Conservation (phyloP, 2,888 invertebrate genomes). For the Tenthredo mesomela region DNA sequence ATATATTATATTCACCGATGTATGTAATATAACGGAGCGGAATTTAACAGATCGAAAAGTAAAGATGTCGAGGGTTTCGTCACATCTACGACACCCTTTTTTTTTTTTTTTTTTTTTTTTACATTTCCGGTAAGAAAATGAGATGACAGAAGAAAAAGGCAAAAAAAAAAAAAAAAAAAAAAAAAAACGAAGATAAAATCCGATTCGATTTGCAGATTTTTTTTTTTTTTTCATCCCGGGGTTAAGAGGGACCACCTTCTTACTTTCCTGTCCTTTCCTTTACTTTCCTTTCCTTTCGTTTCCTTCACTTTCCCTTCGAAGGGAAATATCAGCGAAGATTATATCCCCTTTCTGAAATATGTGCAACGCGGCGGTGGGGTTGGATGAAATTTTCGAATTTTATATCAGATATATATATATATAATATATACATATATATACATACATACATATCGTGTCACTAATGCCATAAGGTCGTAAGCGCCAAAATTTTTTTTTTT, state of each 20-base stretch:
- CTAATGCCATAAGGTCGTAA: too few species aligned
- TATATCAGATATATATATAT: not conserved
- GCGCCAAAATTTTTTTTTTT: too few species aligned
- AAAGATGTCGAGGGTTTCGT: too few species aligned
- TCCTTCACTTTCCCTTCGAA: not conserved
- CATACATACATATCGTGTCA: too few species aligned
- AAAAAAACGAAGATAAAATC: not conserved
- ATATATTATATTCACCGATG: not conserved
- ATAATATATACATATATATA: too few species aligned
- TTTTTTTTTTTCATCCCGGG: too few species aligned
- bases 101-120: not conserved
- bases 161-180: not conserved
- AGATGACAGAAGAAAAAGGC: not conserved
- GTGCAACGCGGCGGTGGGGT: not conserved
- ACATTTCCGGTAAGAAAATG: not conserved
- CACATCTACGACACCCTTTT: not conserved
- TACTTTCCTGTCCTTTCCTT: too few species aligned
- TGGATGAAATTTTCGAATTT: not conserved
- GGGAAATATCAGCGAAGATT: not conserved
- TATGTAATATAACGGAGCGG: not conserved
- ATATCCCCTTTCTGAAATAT: not conserved
- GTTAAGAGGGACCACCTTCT: too few species aligned
- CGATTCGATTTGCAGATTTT: conserved; percentile 10
- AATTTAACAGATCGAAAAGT: not conserved
- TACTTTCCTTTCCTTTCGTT: too few species aligned